Evolutionary conservation across 2,113 vertebrate genomes (phyloP).

Genomic region (Lampris incognitus): DNA sequence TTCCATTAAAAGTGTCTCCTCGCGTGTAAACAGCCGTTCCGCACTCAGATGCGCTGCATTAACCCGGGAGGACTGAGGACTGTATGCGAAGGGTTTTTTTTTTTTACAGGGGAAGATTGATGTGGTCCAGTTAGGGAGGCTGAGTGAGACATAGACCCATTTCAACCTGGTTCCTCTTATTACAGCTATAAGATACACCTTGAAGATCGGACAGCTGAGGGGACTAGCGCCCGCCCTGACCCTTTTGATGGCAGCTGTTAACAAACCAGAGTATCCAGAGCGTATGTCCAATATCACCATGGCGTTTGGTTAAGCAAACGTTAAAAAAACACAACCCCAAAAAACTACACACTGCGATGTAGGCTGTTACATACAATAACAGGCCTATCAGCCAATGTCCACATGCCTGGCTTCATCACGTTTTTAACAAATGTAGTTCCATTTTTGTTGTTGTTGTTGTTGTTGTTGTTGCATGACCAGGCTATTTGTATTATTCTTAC

Average conservation of each 20-base stretch:
- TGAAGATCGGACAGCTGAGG: slow-evolving; percentile 64
- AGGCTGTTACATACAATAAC: too few relatives aligned
- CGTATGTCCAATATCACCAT: too few relatives aligned
- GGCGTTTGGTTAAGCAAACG: too few relatives aligned
- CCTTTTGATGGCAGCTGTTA: slow-evolving; percentile 70
- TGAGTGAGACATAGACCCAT: slow-evolving; percentile 81
- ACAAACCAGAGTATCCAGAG: slow-evolving; percentile 81
- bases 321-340: too few relatives aligned
- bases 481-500: too few relatives aligned
- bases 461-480: too few relatives aligned
- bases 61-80: slow-evolving; percentile 96
- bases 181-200: slow-evolving; percentile 69
- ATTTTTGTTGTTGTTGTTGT: too few relatives aligned
- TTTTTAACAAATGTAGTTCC: too few relatives aligned
- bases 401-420: too few relatives aligned
- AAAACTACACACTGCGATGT: too few relatives aligned
- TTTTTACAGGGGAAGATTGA: slow-evolving; percentile 99
- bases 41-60: slow-evolving; percentile 99
- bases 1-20: slow-evolving; percentile 99
- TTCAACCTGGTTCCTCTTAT: slow-evolving; percentile 74
- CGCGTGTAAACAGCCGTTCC: slow-evolving; percentile 99
- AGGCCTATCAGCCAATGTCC: too few relatives aligned
- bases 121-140: slow-evolving; percentile 94
- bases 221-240: slow-evolving; percentile 31
- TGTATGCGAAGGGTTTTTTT: slow-evolving; percentile 93